Evolutionary conservation across 2,888 invertebrate genomes (phyloP).

Genomic region (Copidosoma aretas): DNA sequence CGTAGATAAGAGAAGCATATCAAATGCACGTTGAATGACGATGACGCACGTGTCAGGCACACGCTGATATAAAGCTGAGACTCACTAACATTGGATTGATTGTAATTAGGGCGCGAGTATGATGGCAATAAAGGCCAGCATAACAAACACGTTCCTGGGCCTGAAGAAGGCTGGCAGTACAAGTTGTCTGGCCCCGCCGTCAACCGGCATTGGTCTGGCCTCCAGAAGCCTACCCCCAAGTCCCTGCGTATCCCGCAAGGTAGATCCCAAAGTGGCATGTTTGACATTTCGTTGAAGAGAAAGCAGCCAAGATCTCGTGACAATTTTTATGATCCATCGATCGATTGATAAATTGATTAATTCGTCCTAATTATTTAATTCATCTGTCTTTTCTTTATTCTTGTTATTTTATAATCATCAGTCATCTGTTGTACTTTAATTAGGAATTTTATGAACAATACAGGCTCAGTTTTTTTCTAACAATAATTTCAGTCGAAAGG

Average conservation of each 20-base stretch:
- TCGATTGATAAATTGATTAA: background rate
- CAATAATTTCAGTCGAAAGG: no score
- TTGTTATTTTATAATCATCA: background rate
- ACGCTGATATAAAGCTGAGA: conserved; percentile 10
- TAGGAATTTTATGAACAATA: no score
- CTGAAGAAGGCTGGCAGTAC: conserved; percentile 77
- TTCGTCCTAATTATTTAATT: no score
- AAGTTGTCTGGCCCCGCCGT: conserved; percentile 73
- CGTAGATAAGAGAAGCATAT: no score
- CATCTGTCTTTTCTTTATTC: background rate
- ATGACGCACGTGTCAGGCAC: no score
- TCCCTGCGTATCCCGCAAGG: conserved; percentile 65
- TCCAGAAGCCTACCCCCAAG: conserved; percentile 63
- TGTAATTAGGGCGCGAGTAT: conserved; percentile 60
- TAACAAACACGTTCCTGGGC: conserved; percentile 64
- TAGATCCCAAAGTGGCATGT: conserved; percentile 52
- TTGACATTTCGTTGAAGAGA: conserved; percentile 44
- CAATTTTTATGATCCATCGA: background rate
- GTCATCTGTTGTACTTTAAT: no score
- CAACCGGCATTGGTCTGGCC: conserved; percentile 58
- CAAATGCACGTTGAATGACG: no score
- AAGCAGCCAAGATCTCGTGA: conserved; percentile 43
- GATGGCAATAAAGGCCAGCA: conserved; percentile 63
- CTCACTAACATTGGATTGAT: conserved; percentile 51
- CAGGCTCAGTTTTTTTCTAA: no score